A percentile compares a stretch with the other conserved stretches of the same genome.
Conservation (phyloP, 2,113 vertebrate genomes). For the human (Homo sapiens) region GRCh38 chr5:177436001-177436500, state of each 20-base stretch:
- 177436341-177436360: not conserved
- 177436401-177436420: conserved; percentile 92
- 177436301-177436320: not conserved
- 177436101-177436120: conserved; percentile 98
- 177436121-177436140: conserved; percentile 95
- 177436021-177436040: not conserved
- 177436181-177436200: conserved; percentile 97
- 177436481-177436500: conserved; percentile 96
- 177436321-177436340: not conserved
- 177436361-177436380: too few species aligned
- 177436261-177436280: conserved; percentile 92
- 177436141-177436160: conserved; percentile 99
- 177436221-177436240: conserved; percentile 95
- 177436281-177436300: conserved; percentile 76
- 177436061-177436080: conserved; percentile 89
- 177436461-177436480: conserved; percentile 93
- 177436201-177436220: conserved; percentile 96
- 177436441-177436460: conserved; percentile 95
- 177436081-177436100: conserved; percentile 97
- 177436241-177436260: conserved; percentile 90
- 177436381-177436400: conserved; percentile 89
- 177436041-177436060: not conserved
- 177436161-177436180: conserved; percentile 98
- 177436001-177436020: not conserved
- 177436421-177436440: conserved; percentile 91